phyloP scores from a whole-genome alignment of 2,888 invertebrate genomes.

The Acanthosepion lycidas region DNA sequence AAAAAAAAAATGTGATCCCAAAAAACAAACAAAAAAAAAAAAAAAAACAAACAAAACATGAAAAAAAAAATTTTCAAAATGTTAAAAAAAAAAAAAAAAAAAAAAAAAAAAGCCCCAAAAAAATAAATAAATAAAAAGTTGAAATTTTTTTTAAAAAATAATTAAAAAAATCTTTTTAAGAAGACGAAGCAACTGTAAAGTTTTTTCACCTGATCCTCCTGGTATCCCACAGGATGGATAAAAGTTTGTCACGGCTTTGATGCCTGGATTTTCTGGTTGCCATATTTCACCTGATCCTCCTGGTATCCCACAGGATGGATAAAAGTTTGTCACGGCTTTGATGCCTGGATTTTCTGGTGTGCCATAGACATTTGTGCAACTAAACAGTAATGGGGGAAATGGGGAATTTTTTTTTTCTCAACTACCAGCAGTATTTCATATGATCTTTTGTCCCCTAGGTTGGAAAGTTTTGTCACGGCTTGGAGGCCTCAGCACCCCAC shows the following conservation, averaged over 20 bases:
- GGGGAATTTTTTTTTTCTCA: background rate
- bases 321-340: background rate
- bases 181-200: slow-evolving; percentile 6
- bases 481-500: background rate
- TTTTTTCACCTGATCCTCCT: background rate
- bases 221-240: background rate
- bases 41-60: background rate
- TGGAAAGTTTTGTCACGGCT: no score
- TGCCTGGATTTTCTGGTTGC: slow-evolving; percentile 8
- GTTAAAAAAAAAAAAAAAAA: background rate
- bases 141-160: background rate
- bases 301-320: background rate
- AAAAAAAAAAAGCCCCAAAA: background rate
- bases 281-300: background rate
- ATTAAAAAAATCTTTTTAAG: background rate
- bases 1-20: background rate
- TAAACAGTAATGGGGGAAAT: background rate
- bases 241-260: background rate
- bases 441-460: slow-evolving; percentile 2
- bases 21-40: background rate
- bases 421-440: no score
- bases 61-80: background rate
- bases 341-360: slow-evolving; percentile 4
- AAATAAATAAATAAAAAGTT: background rate
- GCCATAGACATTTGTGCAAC: slow-evolving; percentile 33